These are phyloP conservation scores for Saxicola maurus DNA, from an alignment of 2,797 vertebrate species.

Conservation along the genomic window DNA sequence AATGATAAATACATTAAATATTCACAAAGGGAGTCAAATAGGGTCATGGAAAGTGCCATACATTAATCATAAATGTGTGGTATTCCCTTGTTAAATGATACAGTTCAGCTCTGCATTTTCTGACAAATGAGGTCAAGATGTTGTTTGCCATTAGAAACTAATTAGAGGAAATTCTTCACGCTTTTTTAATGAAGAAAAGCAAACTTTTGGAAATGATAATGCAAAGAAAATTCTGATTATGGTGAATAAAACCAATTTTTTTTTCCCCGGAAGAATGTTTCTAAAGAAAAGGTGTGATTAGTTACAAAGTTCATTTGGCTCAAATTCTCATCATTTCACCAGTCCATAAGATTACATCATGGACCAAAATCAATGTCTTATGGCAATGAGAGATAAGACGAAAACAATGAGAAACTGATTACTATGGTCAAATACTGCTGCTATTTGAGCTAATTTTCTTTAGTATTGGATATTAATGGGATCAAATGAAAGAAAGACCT, in stretches of 20 bases:
- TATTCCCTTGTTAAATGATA: constrained; percentile 53
- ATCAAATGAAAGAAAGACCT: neutral
- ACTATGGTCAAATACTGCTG: neutral
- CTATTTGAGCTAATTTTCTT: neutral
- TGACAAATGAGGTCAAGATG: constrained; percentile 60
- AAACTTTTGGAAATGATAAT: neutral
- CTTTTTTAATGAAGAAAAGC: constrained; percentile 17
- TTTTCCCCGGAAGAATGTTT: accelerated
- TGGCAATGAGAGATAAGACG: neutral
- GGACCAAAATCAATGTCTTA: neutral
- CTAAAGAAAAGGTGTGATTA: neutral
- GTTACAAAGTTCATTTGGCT: neutral
- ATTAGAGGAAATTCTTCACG: constrained; percentile 16
- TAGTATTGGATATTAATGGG: neutral
- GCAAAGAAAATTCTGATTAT: neutral
- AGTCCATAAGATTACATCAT: neutral
- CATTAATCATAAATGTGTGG: constrained; percentile 55
- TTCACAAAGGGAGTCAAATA: constrained; percentile 54
- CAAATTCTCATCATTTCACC: neutral
- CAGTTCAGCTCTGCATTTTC: constrained; percentile 22
- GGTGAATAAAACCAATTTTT: neutral
- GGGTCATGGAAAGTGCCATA: constrained; percentile 35
- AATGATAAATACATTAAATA: constrained; percentile 32
- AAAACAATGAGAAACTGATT: neutral
- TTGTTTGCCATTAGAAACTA: constrained; percentile 30